phyloP scores from a whole-genome alignment of 2,888 invertebrate genomes.

The Agriotes lineatus region DNA sequence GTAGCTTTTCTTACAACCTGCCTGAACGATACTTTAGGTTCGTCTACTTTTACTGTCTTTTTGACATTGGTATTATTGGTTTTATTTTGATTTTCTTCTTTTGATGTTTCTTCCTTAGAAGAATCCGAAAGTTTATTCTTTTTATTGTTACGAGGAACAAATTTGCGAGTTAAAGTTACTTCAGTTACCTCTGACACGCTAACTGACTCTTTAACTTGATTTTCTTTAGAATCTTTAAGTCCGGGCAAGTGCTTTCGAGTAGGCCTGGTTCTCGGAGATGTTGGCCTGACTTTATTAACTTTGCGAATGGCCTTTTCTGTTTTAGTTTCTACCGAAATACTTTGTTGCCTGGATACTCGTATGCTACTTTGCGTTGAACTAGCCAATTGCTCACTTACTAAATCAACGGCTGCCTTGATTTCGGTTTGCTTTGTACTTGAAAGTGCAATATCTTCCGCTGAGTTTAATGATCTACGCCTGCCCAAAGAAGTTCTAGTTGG shows the following conservation, averaged over 20 bases:
- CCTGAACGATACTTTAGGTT: constrained; percentile 14
- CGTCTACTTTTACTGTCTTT: neutral
- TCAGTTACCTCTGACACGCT: constrained; percentile 1
- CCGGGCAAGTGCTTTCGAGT: neutral
- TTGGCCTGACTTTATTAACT: constrained; percentile 20
- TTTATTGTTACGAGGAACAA: neutral
- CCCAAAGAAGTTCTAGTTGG: constrained; percentile 3
- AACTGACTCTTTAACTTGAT: constrained; percentile 13
- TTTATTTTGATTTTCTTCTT: too few species aligned
- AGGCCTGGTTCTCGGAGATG: neutral
- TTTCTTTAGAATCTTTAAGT: neutral
- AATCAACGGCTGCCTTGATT: constrained; percentile 44
- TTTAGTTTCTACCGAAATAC: constrained; percentile 49
- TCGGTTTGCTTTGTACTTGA: constrained; percentile 56
- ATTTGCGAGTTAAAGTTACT: neutral
- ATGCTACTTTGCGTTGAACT: constrained; percentile 22
- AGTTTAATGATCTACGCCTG: neutral
- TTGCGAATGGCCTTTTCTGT: constrained; percentile 46
- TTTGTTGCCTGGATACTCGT: constrained; percentile 32
- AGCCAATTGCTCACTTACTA: constrained; percentile 18
- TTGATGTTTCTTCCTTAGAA: neutral
- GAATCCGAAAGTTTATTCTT: neutral
- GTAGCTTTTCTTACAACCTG: constrained; percentile 36
- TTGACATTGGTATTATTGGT: neutral
- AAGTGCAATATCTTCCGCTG: constrained; percentile 49